Conservation (phyloP, 2,797 vertebrate species). For the Coccyzus lansbergi region DNA sequence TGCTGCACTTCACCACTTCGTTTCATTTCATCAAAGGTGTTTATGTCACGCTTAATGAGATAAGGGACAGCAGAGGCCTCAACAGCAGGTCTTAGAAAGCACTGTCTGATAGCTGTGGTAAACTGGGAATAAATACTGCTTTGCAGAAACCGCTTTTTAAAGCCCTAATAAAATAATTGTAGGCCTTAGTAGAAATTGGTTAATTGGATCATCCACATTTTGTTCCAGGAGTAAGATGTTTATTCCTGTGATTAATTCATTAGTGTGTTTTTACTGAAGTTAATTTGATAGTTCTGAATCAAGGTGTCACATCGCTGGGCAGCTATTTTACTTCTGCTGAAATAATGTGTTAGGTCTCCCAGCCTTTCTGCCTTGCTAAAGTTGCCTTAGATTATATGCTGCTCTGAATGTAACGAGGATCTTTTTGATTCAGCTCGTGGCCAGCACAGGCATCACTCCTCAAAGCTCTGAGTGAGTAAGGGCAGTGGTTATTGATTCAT, state of each 20-base stretch:
- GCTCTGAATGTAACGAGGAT: neutral
- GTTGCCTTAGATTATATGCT: neutral
- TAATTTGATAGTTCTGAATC: slow-evolving; percentile 52
- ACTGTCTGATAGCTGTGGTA: slow-evolving; percentile 58
- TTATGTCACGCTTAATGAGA: slow-evolving; percentile 72
- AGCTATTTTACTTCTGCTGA: neutral
- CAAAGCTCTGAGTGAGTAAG: neutral
- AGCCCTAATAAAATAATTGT: slow-evolving; percentile 32
- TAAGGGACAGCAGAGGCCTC: slow-evolving; percentile 51
- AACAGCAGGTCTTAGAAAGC: slow-evolving; percentile 26
- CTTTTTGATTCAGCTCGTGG: neutral
- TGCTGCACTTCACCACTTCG: slow-evolving; percentile 65
- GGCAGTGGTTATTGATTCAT: neutral
- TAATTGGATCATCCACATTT: slow-evolving; percentile 43
- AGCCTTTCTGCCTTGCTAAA: neutral
- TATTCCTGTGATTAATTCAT: slow-evolving; percentile 55
- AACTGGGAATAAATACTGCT: slow-evolving; percentile 54
- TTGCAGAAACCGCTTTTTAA: slow-evolving; percentile 47
- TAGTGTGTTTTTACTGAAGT: slow-evolving; percentile 25
- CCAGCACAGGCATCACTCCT: neutral
- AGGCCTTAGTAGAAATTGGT: slow-evolving; percentile 29
- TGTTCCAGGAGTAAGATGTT: slow-evolving; percentile 9
- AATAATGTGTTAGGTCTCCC: neutral
- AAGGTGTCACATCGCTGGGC: neutral
- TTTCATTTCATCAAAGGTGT: slow-evolving; percentile 76